phyloP scores from a whole-genome alignment of 2,888 invertebrate genomes.

The Arctia plantaginis region DNA sequence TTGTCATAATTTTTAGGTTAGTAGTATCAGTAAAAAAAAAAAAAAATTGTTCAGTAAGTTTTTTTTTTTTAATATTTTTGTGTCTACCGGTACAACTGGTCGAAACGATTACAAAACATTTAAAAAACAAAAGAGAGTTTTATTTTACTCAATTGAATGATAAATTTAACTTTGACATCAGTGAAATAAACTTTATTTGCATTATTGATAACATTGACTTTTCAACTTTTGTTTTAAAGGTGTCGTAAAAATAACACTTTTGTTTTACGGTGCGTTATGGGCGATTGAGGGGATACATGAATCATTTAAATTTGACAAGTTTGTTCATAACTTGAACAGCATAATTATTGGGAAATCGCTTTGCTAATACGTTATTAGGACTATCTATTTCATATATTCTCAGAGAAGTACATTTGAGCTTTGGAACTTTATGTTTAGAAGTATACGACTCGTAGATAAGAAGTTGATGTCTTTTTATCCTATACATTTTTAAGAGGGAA shows the following conservation, averaged over 20 bases:
- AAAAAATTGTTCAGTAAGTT: no score
- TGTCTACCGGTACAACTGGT: no score
- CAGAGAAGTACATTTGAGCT: neutral
- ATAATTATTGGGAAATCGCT: neutral
- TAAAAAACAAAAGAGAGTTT: neutral
- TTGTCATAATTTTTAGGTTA: no score
- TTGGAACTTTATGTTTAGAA: neutral
- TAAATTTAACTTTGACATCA: neutral
- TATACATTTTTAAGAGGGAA: neutral
- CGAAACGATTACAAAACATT: no score
- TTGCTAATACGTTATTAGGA: neutral
- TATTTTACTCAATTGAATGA: neutral
- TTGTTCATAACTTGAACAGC: neutral
- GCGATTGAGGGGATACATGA: neutral
- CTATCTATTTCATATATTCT: neutral
- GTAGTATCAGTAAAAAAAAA: no score
- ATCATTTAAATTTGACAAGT: neutral
- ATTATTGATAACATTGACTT: neutral
- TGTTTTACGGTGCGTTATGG: neutral
- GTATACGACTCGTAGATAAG: neutral
- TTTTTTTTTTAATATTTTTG: no score
- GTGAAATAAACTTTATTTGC: neutral
- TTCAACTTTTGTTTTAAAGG: neutral
- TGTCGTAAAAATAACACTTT: neutral
- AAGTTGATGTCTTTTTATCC: neutral